Evolutionary conservation across 2,797 vertebrate genomes (phyloP), one percentile per base, ranked within the genome.

Genomic region (Varecia variegata): DNA sequence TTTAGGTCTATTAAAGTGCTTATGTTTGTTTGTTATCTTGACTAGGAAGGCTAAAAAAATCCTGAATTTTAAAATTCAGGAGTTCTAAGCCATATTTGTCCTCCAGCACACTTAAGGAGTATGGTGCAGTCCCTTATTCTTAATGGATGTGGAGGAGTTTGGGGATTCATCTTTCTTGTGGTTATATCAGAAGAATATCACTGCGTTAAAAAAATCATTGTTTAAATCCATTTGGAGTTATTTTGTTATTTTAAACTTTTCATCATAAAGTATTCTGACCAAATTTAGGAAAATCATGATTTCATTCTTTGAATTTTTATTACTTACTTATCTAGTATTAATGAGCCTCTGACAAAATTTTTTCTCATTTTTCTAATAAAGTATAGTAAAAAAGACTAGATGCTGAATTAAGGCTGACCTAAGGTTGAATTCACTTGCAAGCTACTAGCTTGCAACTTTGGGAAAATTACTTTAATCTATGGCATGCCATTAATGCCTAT

Each of bases 191-290:
- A 90, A 30, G 67, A 23, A 9, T 58, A 18, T 45, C 70, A 30
- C 6, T 50, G 50, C n/a, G 30, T 68, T 85, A 40, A 84, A 81
- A 92, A 92, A 81, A 65, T 76, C 9, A 68, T 60, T 60, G n/a
- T 45, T 73, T 47, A 87, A 77, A 81, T 68, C 60, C 27, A 76
- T 62, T 56, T 84, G 65, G 8, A 74, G 45, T 81, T 92, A 80
- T 47, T 96, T 88, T 73, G 52, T 93, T 82, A 52, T 27, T 45
- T 47, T 86, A 84, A 93, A 47, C 43, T 62, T 91, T 73, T 67
- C 25, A 70, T 43, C 35, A 88, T 32, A 40, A 88, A 82, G 2
- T 62, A 82, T 71, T 92, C 14, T 65, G 38, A 17, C 80, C 92
- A 79, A 62, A 70, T 62, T 90, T 86, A 88, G 58, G 30, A 30